A percentile compares a stretch with the other conserved stretches of the same genome.
Conservation (phyloP, 2,888 invertebrate species). For the Diabrotica balteata region DNA sequence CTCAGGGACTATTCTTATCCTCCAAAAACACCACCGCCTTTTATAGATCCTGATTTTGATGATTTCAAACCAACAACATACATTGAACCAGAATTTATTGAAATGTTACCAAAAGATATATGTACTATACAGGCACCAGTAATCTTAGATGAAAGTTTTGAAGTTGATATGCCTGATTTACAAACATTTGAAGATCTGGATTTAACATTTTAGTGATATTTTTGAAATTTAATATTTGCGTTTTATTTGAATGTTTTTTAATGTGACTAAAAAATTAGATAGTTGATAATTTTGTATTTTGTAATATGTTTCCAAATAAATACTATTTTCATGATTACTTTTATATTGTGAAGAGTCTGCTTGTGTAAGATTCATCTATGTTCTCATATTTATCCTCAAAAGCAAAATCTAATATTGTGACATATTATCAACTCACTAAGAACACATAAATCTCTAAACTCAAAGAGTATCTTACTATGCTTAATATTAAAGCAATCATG, state of each 20-base stretch:
- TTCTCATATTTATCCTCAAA: too few relatives aligned
- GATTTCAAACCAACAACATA: background rate
- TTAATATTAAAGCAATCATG: too few relatives aligned
- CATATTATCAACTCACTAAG: too few relatives aligned
- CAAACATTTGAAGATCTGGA: conserved; percentile 29
- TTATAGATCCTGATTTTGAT: conserved; percentile 12
- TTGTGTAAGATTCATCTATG: too few relatives aligned
- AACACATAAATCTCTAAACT: too few relatives aligned
- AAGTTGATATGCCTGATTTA: conserved; percentile 29
- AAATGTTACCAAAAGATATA: conserved; percentile 12
- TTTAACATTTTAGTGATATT: conserved; percentile 18
- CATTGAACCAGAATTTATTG: conserved; percentile 13
- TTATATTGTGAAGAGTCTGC: too few relatives aligned
- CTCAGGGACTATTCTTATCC: conserved; percentile 26
- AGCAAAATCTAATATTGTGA: too few relatives aligned
- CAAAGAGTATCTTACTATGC: too few relatives aligned
- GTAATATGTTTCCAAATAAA: background rate
- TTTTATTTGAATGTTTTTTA: background rate
- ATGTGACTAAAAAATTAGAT: conserved; percentile 17
- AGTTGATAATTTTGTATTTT: background rate
- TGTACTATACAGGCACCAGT: conserved; percentile 8
- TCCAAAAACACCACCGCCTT: conserved; percentile 34
- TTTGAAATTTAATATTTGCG: conserved; percentile 9
- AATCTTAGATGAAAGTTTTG: conserved; percentile 18
- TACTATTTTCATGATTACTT: background rate